Evolutionary conservation across 2,797 vertebrate genomes (phyloP), one percentile per base, ranked within the genome.

Genomic region (Chloroceryle inda): DNA sequence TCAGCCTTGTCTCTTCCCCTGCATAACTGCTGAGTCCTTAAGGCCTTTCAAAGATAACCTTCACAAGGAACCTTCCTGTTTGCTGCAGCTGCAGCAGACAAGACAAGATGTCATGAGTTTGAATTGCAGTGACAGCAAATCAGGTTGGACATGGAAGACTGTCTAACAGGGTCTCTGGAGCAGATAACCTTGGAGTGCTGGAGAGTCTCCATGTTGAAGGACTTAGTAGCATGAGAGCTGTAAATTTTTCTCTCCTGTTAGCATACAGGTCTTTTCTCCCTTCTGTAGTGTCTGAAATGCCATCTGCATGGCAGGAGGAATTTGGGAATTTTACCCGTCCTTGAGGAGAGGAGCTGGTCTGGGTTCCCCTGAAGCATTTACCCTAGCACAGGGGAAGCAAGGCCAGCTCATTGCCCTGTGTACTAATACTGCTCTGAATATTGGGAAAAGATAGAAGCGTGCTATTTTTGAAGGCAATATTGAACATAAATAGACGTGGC

Each of bases 401-500:
- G 61, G 69, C 94, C 55, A 62, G 69, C 64, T 87, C 52, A 37
- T 52, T 1, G 0, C 84, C 44, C 53, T 64, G 6, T 33, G 56
- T 59, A 64, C 66, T 55, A 76, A 63, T 21, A 47, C n/a, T 72
- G 79, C 58, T 62, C 82, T 72, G 74, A 79, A 82, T 85, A 80
- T 17, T 72, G 82, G 52, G 85, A 78, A 85, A 90, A 95, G 61
- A 90, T 5, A 86, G 73, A 69, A 93, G 55, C 1, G 68, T 85
- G 85, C 86, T 96, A 93, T 96, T 96, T 97, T 88, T 82, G 77
- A 92, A 95, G 78, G 73, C 72, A 90, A 81, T 92, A 86, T 86
- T 61, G 78, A 92, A 62, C 80, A 82, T 35, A 97, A 97, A 97
- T 94, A 96, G 94, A 90, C 42, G 19, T 86, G 95, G 96, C 87